Conservation (phyloP, 1,140 invertebrate genomes). For the Leptinotarsa texana region DNA sequence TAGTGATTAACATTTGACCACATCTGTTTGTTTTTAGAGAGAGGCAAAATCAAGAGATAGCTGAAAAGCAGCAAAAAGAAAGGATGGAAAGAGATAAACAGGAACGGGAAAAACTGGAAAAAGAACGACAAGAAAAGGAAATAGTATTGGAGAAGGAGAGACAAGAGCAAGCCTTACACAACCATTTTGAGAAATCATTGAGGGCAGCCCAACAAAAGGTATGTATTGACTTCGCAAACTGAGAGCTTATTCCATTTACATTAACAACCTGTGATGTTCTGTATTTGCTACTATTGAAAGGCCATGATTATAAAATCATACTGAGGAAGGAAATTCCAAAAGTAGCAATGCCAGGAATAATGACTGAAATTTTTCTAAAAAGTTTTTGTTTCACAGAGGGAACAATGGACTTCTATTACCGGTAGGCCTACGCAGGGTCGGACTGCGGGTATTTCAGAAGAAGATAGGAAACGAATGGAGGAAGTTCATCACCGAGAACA, state of each 20-base stretch:
- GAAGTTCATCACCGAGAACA: conserved; percentile 50
- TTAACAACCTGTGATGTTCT: not conserved
- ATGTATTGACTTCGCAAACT: conserved; percentile 2
- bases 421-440: conserved; percentile 50
- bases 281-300: conserved; percentile 27
- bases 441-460: conserved; percentile 50
- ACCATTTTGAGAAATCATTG: conserved; percentile 89
- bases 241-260: too few relatives aligned
- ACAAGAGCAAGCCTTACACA: conserved; percentile 78
- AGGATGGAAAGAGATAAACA: conserved; percentile 58
- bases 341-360: not conserved
- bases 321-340: not conserved
- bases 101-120: conserved; percentile 56
- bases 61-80: conserved; percentile 65
- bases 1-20: not conserved
- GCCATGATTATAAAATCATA: conserved; percentile 10
- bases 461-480: conserved; percentile 46
- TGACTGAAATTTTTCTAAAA: not conserved
- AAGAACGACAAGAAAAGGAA: conserved; percentile 61
- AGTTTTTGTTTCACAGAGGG: conserved; percentile 20
- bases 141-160: conserved; percentile 62
- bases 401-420: conserved; percentile 56
- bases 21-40: conserved; percentile 55
- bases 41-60: conserved; percentile 66
- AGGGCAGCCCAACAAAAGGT: conserved; percentile 84